phyloP scores from a whole-genome alignment of 2,797 vertebrate genomes.

The Gymnothorax javanicus region DNA sequence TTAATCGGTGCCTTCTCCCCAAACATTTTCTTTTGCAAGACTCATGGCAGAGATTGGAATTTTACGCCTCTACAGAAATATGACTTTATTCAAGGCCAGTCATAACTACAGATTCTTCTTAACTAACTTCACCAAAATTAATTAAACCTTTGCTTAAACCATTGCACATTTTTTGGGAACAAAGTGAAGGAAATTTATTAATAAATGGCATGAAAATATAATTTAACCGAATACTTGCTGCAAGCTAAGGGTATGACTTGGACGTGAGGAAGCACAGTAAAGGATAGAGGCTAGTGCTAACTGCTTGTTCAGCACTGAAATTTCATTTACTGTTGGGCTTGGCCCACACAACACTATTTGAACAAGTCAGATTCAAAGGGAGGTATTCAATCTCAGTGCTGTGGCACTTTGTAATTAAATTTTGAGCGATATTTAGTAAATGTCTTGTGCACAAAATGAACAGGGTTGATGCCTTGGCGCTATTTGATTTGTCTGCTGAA shows the following conservation, averaged over 20 bases:
- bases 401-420: neutral
- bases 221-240: neutral
- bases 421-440: neutral
- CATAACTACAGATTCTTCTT: no score
- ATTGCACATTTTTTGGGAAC: neutral
- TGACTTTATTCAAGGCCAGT: neutral
- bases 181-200: neutral
- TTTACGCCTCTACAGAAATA: neutral
- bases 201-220: conserved; percentile 8
- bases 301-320: neutral
- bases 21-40: neutral
- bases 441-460: neutral
- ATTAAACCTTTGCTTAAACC: neutral
- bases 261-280: neutral
- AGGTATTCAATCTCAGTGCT: neutral
- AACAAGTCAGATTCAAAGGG: neutral
- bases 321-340: neutral
- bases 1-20: conserved; percentile 1
- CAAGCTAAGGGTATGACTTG: neutral
- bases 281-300: neutral
- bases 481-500: neutral
- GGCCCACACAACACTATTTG: neutral
- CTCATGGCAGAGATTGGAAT: neutral
- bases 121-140: neutral
- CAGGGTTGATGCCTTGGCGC: neutral